These are phyloP conservation scores for Orchesella cincta DNA, from an alignment of 1,140 invertebrate species.

Conservation along the genomic window DNA sequence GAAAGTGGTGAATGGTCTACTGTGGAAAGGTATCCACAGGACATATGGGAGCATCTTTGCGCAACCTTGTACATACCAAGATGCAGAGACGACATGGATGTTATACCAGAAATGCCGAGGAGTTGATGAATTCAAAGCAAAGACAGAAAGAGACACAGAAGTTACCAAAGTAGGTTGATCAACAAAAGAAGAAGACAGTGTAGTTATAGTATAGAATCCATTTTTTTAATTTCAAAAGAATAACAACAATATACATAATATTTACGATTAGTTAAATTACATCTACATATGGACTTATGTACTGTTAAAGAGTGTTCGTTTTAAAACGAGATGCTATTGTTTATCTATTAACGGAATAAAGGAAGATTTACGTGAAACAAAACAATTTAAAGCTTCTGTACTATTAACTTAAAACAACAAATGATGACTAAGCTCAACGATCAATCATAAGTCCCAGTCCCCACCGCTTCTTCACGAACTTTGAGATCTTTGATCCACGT, in stretches of 20 bases:
- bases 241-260: not conserved
- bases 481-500: not conserved
- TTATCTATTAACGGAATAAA: too few relatives aligned
- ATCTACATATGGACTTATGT: too few relatives aligned
- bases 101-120: slow-evolving; percentile 54
- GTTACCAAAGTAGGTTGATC: not conserved
- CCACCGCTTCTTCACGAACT: not conserved
- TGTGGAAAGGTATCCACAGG: slow-evolving; percentile 66
- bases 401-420: too few relatives aligned
- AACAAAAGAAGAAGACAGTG: not conserved
- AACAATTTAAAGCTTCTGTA: too few relatives aligned
- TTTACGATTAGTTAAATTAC: not conserved
- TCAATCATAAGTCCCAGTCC: too few relatives aligned
- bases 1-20: slow-evolving; percentile 64
- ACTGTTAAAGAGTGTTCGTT: too few relatives aligned
- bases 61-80: slow-evolving; percentile 67
- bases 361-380: too few relatives aligned
- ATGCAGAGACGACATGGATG: slow-evolving; percentile 63
- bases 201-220: not conserved
- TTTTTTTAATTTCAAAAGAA: not conserved
- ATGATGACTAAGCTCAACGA: too few relatives aligned
- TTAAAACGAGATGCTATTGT: too few relatives aligned
- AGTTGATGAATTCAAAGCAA: slow-evolving; percentile 11
- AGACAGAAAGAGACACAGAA: too few relatives aligned
- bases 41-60: slow-evolving; percentile 71